Conservation (phyloP, 2,888 invertebrate genomes). For the Operophtera brumata region DNA sequence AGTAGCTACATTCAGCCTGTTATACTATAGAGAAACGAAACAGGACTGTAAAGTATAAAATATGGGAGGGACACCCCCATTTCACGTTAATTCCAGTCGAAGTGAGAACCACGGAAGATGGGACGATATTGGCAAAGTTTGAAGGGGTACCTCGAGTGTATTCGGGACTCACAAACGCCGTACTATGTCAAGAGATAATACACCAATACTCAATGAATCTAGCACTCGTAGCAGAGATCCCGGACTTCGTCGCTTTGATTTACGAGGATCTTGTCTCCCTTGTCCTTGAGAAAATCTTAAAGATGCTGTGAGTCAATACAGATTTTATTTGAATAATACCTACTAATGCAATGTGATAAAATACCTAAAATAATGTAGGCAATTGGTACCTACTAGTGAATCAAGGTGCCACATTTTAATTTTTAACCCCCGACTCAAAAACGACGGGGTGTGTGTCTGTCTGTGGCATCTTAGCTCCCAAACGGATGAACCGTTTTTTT, state of each 20-base stretch:
- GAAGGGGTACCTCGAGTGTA: conserved; percentile 41
- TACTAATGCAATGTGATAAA: no score
- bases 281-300: no score
- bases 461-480: no score
- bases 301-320: conserved; percentile 11
- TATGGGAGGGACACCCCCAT: conserved; percentile 16
- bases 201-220: conserved; percentile 34
- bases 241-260: conserved; percentile 9
- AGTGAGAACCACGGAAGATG: conserved; percentile 38
- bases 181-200: conserved; percentile 38
- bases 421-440: no score
- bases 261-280: conserved; percentile 4
- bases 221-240: conserved; percentile 8
- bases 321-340: no score
- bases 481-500: no score
- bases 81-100: conserved; percentile 27
- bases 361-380: no score
- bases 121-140: conserved; percentile 59
- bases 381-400: no score
- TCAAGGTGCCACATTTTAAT: no score
- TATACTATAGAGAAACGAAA: conserved; percentile 14
- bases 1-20: conserved; percentile 12
- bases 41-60: conserved; percentile 25
- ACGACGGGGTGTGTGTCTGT: no score
- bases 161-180: conserved; percentile 40